phyloP scores from a whole-genome alignment of 2,888 invertebrate genomes.

The Sialis lutaria region DNA sequence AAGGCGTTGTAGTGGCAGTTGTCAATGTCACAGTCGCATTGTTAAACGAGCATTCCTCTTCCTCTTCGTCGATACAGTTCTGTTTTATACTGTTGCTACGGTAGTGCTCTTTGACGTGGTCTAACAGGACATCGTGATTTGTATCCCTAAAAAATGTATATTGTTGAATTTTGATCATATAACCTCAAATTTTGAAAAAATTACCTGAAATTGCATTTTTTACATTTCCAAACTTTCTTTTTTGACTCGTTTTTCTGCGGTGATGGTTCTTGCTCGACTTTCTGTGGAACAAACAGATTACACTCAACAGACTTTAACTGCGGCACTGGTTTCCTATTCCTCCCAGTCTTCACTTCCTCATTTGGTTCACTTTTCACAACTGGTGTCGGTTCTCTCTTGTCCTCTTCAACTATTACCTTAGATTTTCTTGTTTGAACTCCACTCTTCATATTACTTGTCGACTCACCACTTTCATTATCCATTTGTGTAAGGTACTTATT shows the following conservation, averaged over 20 bases:
- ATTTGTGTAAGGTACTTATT: slow-evolving; percentile 71
- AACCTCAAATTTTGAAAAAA: slow-evolving; percentile 14
- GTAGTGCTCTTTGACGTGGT: slow-evolving; percentile 50
- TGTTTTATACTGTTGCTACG: slow-evolving; percentile 17
- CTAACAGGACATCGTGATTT: slow-evolving; percentile 42
- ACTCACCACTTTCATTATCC: slow-evolving; percentile 21
- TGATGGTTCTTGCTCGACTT: too few relatives aligned
- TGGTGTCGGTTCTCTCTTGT: not conserved
- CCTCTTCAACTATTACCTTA: not conserved
- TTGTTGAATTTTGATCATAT: not conserved
- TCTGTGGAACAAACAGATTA: not conserved
- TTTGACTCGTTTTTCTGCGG: too few relatives aligned
- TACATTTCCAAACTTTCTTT: slow-evolving; percentile 59
- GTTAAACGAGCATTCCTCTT: slow-evolving; percentile 7
- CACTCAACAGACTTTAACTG: slow-evolving; percentile 42
- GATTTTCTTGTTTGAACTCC: not conserved
- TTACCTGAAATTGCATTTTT: slow-evolving; percentile 76
- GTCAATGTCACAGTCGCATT: slow-evolving; percentile 3
- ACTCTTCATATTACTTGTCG: not conserved
- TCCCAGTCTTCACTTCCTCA: not conserved
- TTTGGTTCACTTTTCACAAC: too few relatives aligned
- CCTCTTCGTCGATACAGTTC: slow-evolving; percentile 4
- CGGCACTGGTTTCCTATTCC: slow-evolving; percentile 24
- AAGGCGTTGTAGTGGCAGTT: slow-evolving; percentile 14
- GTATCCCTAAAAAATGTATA: slow-evolving; percentile 30